Base-by-base conservation (phyloP, 2,113 vertebrate genomes). In the Salvator merianae region DNA sequence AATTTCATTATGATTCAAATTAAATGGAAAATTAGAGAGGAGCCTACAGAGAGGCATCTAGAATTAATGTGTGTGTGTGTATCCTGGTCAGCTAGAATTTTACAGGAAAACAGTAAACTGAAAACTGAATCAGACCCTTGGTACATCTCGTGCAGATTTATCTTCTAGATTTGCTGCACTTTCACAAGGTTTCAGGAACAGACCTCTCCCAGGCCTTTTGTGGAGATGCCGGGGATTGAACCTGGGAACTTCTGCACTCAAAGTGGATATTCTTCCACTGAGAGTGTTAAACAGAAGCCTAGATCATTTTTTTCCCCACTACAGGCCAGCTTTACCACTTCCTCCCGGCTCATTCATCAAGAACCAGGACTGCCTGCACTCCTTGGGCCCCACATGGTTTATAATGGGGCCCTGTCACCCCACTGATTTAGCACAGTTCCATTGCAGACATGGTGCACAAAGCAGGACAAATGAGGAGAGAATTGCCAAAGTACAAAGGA, bases 381-480 rank as follows among this genome's bases (percentile, higher is more conserved):
- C 5, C 10, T 34, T 32, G 18, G 32, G 73, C 18, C 28, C 30
- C 34, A 40, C 50, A 55, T n/a, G n/a, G 68, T 38, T 71, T 71
- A 59, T 72, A 81, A 81, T 84, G 66, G 74, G 66, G 26, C 26
- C 68, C 53, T 71, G 75, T 62, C 66, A 71, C 75, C 75, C 83
- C 83, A 78, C 82, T 32, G 50, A 84, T 71, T 78, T 84, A 43
- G 66, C 38, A 40, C 75, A 71, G 75, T 71, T 71, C 55, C 22
- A 28, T 78, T 77, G 16, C 66, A 84, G 65, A 47, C n/a, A 6
- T 26, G 69, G 71, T 50, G 36, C 40, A 83, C 40, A 66, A 79
- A 81, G 50, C 68, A 81, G 80, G 69, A 62, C 50, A 72, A 72
- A 82, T 72, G 80, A 72, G 50, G 80, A 72, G 50, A 38, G 69